phyloP scores from a whole-genome alignment of 1,140 invertebrate species.

The Hirudo medicinalis region DNA sequence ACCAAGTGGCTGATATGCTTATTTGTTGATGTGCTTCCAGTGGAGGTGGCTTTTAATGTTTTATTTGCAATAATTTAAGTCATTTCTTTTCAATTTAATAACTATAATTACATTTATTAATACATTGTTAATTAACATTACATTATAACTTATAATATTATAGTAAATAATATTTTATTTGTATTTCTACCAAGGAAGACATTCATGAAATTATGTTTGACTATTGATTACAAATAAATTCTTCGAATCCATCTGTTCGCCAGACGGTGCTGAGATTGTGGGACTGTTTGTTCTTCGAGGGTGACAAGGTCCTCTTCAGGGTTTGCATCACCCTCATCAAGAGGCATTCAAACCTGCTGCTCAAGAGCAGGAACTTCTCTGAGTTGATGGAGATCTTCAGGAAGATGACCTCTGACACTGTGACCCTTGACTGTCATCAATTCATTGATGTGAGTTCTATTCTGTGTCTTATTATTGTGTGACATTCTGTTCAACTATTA shows the following conservation, averaged over 20 bases:
- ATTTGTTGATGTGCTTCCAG: slow-evolving; percentile 75
- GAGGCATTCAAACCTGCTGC: slow-evolving; percentile 53
- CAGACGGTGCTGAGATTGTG: slow-evolving; percentile 75
- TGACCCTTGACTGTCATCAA: slow-evolving; percentile 62
- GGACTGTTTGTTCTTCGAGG: slow-evolving; percentile 89
- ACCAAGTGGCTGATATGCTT: slow-evolving; percentile 90
- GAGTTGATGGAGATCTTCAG: slow-evolving; percentile 63
- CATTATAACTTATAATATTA: no score
- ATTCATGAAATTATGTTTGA: neutral
- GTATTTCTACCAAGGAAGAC: no score
- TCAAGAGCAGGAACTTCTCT: slow-evolving; percentile 60
- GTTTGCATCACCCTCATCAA: slow-evolving; percentile 71
- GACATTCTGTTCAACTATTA: no score
- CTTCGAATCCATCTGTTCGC: neutral
- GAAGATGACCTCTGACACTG: slow-evolving; percentile 56
- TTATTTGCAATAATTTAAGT: neutral
- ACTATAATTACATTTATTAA: no score
- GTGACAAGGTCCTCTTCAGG: slow-evolving; percentile 69
- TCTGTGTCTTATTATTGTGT: neutral
- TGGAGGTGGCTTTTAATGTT: slow-evolving; percentile 52
- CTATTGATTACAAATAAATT: neutral
- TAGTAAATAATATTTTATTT: no score
- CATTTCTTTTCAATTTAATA: no score
- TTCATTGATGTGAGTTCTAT: slow-evolving; percentile 60
- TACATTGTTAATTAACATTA: no score